phyloP scores from a whole-genome alignment of 2,888 invertebrate genomes.

The Meloe dianella region DNA sequence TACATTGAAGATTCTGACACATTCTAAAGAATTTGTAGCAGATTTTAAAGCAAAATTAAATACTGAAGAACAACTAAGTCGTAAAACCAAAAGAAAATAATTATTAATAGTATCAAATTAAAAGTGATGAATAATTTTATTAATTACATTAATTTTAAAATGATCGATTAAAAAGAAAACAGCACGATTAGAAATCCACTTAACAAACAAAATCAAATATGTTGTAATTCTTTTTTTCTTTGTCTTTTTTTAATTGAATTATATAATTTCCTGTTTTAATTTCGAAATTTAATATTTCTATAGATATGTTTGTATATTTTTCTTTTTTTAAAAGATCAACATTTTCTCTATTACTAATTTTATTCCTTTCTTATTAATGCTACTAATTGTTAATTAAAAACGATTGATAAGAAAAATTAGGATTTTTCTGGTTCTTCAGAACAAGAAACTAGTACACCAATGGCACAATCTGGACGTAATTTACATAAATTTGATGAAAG shows the following conservation, averaged over 20 bases:
- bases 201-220: neutral
- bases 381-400: constrained; percentile 34
- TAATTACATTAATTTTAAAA: constrained; percentile 29
- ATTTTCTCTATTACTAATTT: constrained; percentile 9
- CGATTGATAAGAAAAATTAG: constrained; percentile 41
- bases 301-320: constrained; percentile 38
- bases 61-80: constrained; percentile 89
- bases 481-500: constrained; percentile 55
- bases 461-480: constrained; percentile 52
- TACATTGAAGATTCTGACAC: constrained; percentile 74
- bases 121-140: constrained; percentile 27
- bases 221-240: no score
- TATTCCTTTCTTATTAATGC: constrained; percentile 37
- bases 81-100: constrained; percentile 65
- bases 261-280: constrained; percentile 14
- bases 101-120: constrained; percentile 12
- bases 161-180: constrained; percentile 18
- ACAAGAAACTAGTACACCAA: constrained; percentile 56
- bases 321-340: neutral
- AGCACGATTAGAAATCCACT: constrained; percentile 19
- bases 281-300: constrained; percentile 32
- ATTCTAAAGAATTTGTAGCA: constrained; percentile 78
- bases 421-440: constrained; percentile 61
- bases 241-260: constrained; percentile 5
- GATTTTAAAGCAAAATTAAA: constrained; percentile 85